Base-by-base conservation (phyloP, 2,888 invertebrate genomes). In the Danaus chrysippus region DNA sequence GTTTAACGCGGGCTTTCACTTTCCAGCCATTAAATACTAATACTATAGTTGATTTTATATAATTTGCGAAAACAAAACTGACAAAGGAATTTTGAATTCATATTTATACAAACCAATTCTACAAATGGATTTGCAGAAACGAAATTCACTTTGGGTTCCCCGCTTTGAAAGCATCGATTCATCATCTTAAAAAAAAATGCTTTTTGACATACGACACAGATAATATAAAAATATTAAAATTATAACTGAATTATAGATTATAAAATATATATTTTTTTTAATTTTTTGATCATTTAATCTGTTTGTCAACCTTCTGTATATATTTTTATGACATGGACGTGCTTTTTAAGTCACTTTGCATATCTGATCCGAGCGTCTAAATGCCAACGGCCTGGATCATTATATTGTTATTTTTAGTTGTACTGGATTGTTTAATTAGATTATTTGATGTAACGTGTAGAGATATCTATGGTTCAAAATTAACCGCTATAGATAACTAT, bases 281-380 rank as follows among this genome's bases (percentile, higher is more conserved):
- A 34, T 3, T 34, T 34, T 34, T 34, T 6, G 23, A 34, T 6
- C 6, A 34, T 34, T 34, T 5, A 34, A 34, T 34, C 23, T 34
- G 23, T 34, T 34, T 34, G 23, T 34, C 23, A 34, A 46, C 15
- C 13, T 46, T n/a, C 15, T n/a, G 13, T 46, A 9, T 46, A 46
- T 46, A 13, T 46, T 46, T 46, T 46, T 46, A 46, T 46, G 2
- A 46, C n/a, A 10, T 46, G 46, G 6, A 46, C 46, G 2, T 46
- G 8, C n/a, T 13, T n/a, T 13, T 46, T n/a, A 46, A 17, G 9
- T 17, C 49, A 10, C 17, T 17, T 49, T 11, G 15, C 17, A 46
- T n/a, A 49, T 49, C 49, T 49, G 49, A 49, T 17, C 49, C 17
- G 49, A 49, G 49, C 49, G 17, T 49, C 49, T 49, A 49, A 49